Evolutionary conservation across 2,888 invertebrate species (phyloP).

Genomic region (Troides helena): DNA sequence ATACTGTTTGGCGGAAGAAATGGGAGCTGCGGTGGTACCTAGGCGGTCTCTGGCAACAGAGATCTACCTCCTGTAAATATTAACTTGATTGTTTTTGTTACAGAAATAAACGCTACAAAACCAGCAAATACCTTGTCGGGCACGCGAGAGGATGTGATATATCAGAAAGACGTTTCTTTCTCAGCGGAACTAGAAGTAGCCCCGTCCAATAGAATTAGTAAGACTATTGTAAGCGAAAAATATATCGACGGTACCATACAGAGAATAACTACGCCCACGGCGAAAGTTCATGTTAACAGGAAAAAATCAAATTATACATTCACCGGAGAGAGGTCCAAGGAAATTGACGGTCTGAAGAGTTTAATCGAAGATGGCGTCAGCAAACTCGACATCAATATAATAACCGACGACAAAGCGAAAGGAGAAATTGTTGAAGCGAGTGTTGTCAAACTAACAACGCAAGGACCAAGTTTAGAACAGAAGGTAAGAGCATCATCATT

Average conservation of each 20-base stretch:
- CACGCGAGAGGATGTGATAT: constrained; percentile 84
- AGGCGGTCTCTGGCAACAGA: too few relatives aligned
- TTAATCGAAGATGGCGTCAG: constrained; percentile 73
- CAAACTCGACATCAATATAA: constrained; percentile 66
- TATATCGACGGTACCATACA: constrained; percentile 54
- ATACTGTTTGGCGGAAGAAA: too few relatives aligned
- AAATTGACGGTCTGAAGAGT: constrained; percentile 66
- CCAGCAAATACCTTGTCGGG: constrained; percentile 76
- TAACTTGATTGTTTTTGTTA: constrained; percentile 40
- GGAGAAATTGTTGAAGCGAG: constrained; percentile 44
- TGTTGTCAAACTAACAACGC: constrained; percentile 70
- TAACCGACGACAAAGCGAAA: constrained; percentile 55
- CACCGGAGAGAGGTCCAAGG: constrained; percentile 66
- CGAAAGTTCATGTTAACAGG: constrained; percentile 32
- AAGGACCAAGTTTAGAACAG: constrained; percentile 84
- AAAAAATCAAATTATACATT: constrained; percentile 56
- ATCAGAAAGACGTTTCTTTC: constrained; percentile 89
- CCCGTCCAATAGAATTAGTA: constrained; percentile 73
- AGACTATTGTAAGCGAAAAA: constrained; percentile 58
- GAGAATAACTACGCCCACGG: constrained; percentile 48
- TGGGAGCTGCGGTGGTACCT: too few relatives aligned
- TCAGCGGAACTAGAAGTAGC: constrained; percentile 85
- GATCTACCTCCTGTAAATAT: background rate
- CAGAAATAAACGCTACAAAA: constrained; percentile 88
- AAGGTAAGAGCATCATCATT: constrained; percentile 60